A percentile compares a stretch with the other conserved stretches of the same genome.
Conservation (phyloP, 2,888 invertebrate genomes). For the Pecten maximus region DNA sequence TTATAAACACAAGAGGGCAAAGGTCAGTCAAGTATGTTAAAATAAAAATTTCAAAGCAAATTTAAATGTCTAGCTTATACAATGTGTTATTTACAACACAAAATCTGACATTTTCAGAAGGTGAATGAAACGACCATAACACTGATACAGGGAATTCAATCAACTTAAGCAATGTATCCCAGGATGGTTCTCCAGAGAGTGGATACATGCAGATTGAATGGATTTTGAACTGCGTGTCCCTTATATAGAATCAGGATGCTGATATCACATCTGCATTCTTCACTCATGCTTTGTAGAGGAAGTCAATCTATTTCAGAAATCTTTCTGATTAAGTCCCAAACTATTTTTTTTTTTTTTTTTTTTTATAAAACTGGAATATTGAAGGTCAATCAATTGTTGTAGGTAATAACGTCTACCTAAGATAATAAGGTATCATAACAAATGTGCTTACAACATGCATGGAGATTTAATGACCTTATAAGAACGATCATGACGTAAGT, state of each 20-base stretch:
- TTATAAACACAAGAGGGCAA: background rate
- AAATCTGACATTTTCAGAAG: background rate
- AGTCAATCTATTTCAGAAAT: background rate
- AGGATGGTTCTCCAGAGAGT: background rate
- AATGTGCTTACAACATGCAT: no score
- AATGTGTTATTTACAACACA: background rate
- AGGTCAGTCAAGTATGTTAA: background rate
- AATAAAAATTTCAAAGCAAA: background rate
- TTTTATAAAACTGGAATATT: background rate
- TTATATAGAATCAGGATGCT: background rate
- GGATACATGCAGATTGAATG: background rate
- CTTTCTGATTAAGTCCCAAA: background rate
- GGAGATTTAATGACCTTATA: no score
- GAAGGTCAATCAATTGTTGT: no score
- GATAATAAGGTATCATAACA: no score
- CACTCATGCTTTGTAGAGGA: background rate
- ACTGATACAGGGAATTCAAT: background rate
- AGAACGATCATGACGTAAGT: no score
- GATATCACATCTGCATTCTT: background rate
- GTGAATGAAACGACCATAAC: background rate
- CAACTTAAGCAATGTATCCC: background rate
- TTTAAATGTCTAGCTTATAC: background rate
- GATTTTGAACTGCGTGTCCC: background rate
- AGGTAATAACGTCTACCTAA: no score
- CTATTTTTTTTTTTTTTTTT: background rate